A percentile compares a stretch with the other conserved stretches of the same genome.
These are phyloP conservation scores for Neoaliturus tenellus DNA, from an alignment of 2,888 invertebrate species.

Conservation along the genomic window DNA sequence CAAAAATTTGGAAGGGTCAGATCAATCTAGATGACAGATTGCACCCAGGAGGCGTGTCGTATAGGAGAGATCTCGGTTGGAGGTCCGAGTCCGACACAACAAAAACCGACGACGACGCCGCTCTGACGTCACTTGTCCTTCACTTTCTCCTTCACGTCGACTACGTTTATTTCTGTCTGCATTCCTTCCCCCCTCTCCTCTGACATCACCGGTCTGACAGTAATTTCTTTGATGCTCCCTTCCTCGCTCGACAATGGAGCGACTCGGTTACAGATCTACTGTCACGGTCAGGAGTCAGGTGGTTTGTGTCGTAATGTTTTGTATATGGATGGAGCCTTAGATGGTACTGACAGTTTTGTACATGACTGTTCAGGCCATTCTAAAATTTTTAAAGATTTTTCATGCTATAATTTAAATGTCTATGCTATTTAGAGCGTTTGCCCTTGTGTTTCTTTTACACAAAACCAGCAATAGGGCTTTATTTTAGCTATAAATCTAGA, in stretches of 20 bases:
- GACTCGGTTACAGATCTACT: not conserved
- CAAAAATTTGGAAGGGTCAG: no score
- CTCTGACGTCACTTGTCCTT: slow-evolving; percentile 50
- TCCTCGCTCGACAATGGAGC: not conserved
- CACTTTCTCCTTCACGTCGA: slow-evolving; percentile 51
- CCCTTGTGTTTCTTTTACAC: no score
- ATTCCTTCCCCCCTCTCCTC: slow-evolving; percentile 19
- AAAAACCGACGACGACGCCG: slow-evolving; percentile 15
- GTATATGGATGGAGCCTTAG: not conserved
- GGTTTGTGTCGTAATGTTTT: not conserved
- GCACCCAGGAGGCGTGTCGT: not conserved
- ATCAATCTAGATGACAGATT: no score
- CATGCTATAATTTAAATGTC: no score
- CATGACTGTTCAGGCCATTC: no score
- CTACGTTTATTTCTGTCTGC: slow-evolving; percentile 52
- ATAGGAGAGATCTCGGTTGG: not conserved
- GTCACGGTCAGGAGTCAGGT: not conserved
- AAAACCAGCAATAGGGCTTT: no score
- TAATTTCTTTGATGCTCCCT: slow-evolving; percentile 12
- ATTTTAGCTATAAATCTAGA: no score
- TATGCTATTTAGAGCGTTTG: no score
- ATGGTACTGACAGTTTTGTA: not conserved
- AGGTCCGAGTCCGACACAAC: slow-evolving; percentile 8
- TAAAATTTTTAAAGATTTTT: no score
- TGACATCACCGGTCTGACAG: slow-evolving; percentile 20